Percentiles rank a stretch among this genome's conserved stretches.
These are phyloP conservation scores for Galerucella nymphaeae DNA, from an alignment of 2,888 invertebrate species.

Conservation along the genomic window DNA sequence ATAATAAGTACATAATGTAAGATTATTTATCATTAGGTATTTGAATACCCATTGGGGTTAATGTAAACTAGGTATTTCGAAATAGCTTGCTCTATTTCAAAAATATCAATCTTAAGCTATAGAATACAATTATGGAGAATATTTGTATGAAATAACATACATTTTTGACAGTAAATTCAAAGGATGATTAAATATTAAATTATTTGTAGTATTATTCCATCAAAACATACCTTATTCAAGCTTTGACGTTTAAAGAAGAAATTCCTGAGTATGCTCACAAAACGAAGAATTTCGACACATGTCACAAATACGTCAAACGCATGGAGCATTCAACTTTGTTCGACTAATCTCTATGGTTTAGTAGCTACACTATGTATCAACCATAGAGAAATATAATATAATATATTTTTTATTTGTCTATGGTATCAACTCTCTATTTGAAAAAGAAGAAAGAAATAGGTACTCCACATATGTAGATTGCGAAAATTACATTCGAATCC, in stretches of 20 bases:
- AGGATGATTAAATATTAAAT: constrained; percentile 25
- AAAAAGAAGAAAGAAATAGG: no score
- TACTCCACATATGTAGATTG: no score
- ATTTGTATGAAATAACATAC: background rate
- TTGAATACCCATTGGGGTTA: background rate
- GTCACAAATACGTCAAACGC: background rate
- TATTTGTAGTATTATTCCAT: background rate
- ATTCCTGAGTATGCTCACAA: constrained; percentile 6
- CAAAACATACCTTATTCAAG: constrained; percentile 27
- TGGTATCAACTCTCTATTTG: no score
- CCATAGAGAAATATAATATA: no score
- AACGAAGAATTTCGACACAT: background rate
- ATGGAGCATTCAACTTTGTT: background rate
- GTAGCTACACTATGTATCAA: no score
- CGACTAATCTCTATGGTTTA: no score
- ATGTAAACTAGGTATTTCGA: background rate
- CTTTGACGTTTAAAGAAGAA: constrained; percentile 31
- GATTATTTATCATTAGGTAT: background rate
- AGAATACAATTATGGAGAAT: background rate
- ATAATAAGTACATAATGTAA: background rate
- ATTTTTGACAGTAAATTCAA: background rate
- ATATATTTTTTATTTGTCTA: no score
- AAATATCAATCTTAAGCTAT: constrained; percentile 18
- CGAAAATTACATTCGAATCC: no score
- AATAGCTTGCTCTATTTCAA: background rate